Evolutionary conservation across 53 echinoderm and acorn worm genomes (phyloP).

Genomic region (Pentamera pediparva): DNA sequence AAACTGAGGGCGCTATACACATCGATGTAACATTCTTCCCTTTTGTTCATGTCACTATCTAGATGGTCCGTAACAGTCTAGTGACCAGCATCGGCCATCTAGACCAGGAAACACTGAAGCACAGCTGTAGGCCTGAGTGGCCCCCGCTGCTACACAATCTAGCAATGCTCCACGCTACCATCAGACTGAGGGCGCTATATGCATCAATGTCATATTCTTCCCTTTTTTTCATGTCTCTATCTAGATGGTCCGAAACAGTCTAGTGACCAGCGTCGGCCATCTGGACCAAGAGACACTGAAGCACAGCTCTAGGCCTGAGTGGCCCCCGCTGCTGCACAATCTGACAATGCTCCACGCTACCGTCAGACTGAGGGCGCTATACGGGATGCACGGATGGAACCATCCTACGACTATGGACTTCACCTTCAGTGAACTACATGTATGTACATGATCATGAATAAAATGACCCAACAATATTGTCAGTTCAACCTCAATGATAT

Average conservation of each 20-base stretch:
- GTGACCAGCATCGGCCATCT: constrained; percentile 53
- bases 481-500: no score
- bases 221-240: neutral
- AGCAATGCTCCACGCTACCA: constrained; percentile 85
- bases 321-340: constrained; percentile 89
- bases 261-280: constrained; percentile 54
- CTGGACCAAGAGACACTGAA: constrained; percentile 74
- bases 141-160: constrained; percentile 85
- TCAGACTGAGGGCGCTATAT: constrained; percentile 72
- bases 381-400: constrained; percentile 87
- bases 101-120: constrained; percentile 71
- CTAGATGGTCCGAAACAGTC: constrained; percentile 73
- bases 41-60: neutral
- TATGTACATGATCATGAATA: constrained; percentile 37
- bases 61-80: constrained; percentile 81
- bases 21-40: neutral
- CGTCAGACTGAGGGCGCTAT: constrained; percentile 72
- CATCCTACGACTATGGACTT: constrained; percentile 81
- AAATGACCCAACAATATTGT: no score
- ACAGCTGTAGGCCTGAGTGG: constrained; percentile 74
- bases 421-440: constrained; percentile 72
- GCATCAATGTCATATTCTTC: no score
- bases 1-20: neutral
- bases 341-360: constrained; percentile 81
- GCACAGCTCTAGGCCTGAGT: constrained; percentile 66